A percentile compares a stretch with the other conserved stretches of the same genome.
These are phyloP conservation scores for Noctua comes DNA, from an alignment of 2,888 invertebrate species.

Conservation along the genomic window DNA sequence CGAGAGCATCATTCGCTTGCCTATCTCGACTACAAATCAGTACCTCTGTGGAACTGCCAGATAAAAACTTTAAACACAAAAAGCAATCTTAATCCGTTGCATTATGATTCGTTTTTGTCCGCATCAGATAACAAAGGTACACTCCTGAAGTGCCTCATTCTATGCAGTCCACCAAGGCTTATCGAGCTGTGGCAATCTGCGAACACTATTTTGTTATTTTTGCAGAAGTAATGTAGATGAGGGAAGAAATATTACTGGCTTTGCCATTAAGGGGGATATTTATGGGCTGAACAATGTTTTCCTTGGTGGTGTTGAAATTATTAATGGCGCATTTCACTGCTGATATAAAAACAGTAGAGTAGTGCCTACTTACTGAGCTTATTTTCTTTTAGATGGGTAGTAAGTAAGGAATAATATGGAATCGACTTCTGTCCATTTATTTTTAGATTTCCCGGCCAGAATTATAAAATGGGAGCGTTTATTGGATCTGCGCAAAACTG, in stretches of 20 bases:
- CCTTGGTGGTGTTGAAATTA: slow-evolving; percentile 81
- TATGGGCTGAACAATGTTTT: slow-evolving; percentile 79
- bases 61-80: slow-evolving; percentile 73
- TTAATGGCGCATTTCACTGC: slow-evolving; percentile 77
- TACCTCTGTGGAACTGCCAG: slow-evolving; percentile 80
- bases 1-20: slow-evolving; percentile 84
- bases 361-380: slow-evolving; percentile 41
- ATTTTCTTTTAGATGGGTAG: slow-evolving; percentile 31
- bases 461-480: slow-evolving; percentile 20
- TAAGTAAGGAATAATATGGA: slow-evolving; percentile 2
- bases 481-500: slow-evolving; percentile 31
- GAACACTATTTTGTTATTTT: slow-evolving; percentile 87
- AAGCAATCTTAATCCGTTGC: slow-evolving; percentile 74
- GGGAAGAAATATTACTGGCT: slow-evolving; percentile 83
- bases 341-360: slow-evolving; percentile 65
- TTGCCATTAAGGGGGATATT: slow-evolving; percentile 83
- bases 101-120: slow-evolving; percentile 78
- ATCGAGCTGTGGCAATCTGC: slow-evolving; percentile 83
- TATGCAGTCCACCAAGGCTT: slow-evolving; percentile 81
- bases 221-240: slow-evolving; percentile 87
- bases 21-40: slow-evolving; percentile 86
- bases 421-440: slow-evolving; percentile 22
- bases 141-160: slow-evolving; percentile 79
- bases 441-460: slow-evolving; percentile 23
- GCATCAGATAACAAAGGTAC: slow-evolving; percentile 76